Base-by-base conservation (phyloP, 2,797 vertebrate species). In the Malacoctenus gilli region DNA sequence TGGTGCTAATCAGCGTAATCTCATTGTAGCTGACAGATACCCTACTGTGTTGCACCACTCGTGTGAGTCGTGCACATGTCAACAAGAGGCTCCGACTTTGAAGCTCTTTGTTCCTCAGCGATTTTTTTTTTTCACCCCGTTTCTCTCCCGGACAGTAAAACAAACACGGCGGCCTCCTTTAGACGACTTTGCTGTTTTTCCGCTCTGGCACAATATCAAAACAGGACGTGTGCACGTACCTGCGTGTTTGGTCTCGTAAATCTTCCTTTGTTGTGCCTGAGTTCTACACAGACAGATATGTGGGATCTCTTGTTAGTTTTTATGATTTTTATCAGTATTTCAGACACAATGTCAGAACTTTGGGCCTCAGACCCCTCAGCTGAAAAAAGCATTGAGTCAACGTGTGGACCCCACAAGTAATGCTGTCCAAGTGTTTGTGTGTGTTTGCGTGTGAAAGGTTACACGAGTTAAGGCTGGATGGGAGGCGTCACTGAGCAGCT, bases 81-180 rank as follows among this genome's bases (percentile, higher is more conserved):
- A 51, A 62, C 62, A 61, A 28, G 30, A 11, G 30, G 40, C 54
- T 40, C 18, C 2, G 20, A 43, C 36, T 69, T 78, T 47, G 20
- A 67, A 48, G 28, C 35, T 74, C 59, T 80, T 79, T 79, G 80
- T 76, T 79, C 39, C 23, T 48, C 21, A 22, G 15, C 42, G 59
- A 71, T 77, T 84, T 83, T n/a, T 79, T 64, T n/a, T n/a, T n/a
- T n/a, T n/a, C n/a, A n/a, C n/a, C n/a, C 61, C 52, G 5, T 79
- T 40, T 48, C 38, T 59, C 39, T 67, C 38, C 28, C 62, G 69
- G 68, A 77, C 50, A 55, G 11, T 39, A 80, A 79, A 76, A 70
- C 50, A 80, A 84, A 75, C 83, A 66, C 2, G 34, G 39, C 23
- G 7, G 36, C 37, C 65, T 19, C 13, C 19, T 79, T 79, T 78